A percentile compares a stretch with the other conserved stretches of the same genome.
These are phyloP conservation scores for Pristionchus fissidentatus DNA, from an alignment of 2,888 invertebrate species.

Conservation along the genomic window DNA sequence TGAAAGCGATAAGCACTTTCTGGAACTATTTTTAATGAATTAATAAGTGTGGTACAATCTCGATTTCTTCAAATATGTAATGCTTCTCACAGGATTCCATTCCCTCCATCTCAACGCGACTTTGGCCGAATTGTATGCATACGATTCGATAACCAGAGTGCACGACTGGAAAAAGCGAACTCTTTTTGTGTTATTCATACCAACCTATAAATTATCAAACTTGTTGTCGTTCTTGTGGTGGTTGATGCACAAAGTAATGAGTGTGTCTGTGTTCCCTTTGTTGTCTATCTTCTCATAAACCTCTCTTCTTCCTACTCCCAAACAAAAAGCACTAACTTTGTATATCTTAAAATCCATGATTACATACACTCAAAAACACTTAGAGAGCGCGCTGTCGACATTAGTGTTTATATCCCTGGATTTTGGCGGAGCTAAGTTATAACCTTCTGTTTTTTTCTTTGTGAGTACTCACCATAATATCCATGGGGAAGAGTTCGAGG, in stretches of 20 bases:
- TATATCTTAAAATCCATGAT: background rate
- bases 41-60: background rate
- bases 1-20: background rate
- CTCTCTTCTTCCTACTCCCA: too few species aligned
- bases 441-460: background rate
- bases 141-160: constrained; percentile 70
- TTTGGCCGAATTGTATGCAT: constrained; percentile 74
- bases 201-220: background rate
- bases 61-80: background rate
- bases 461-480: constrained; percentile 65
- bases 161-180: constrained; percentile 64
- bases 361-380: too few species aligned
- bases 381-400: too few species aligned
- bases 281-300: too few species aligned
- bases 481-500: constrained; percentile 72
- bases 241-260: too few species aligned
- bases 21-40: background rate
- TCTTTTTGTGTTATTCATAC: too few species aligned
- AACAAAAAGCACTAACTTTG: too few species aligned
- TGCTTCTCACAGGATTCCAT: constrained; percentile 69
- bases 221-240: too few species aligned
- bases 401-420: too few species aligned
- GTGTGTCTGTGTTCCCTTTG: too few species aligned
- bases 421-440: too few species aligned
- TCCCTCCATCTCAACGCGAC: constrained; percentile 70